Conservation (phyloP, 2,888 invertebrate species). For the Matsumyia berberina region DNA sequence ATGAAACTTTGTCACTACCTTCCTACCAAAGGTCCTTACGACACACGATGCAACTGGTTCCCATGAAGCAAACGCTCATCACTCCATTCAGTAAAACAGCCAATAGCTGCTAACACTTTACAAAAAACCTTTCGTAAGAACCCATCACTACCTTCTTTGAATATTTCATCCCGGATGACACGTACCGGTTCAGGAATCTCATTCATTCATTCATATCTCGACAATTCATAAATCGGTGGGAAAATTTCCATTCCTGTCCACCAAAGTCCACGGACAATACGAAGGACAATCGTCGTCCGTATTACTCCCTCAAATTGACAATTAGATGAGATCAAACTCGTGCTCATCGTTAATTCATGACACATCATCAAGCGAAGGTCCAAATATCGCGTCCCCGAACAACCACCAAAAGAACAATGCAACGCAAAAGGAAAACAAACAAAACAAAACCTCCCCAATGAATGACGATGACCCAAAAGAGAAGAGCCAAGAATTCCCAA, state of each 20-base stretch:
- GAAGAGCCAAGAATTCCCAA: slow-evolving; percentile 32
- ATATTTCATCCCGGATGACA: slow-evolving; percentile 34
- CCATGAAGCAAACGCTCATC: too few relatives aligned
- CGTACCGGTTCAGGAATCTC: slow-evolving; percentile 33
- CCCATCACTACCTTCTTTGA: neutral
- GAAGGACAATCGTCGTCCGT: slow-evolving; percentile 47
- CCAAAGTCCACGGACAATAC: slow-evolving; percentile 39
- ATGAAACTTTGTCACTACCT: too few relatives aligned
- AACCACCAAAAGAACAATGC: slow-evolving; percentile 44
- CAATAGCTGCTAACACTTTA: too few relatives aligned
- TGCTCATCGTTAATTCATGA: slow-evolving; percentile 75
- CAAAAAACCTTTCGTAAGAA: too few relatives aligned
- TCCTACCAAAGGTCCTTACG: too few relatives aligned
- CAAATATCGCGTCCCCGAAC: slow-evolving; percentile 42
- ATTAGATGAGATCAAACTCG: slow-evolving; percentile 73
- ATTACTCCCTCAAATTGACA: slow-evolving; percentile 72
- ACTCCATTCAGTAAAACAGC: too few relatives aligned
- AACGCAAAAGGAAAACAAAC: slow-evolving; percentile 15
- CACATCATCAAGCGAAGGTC: slow-evolving; percentile 50
- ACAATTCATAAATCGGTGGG: slow-evolving; percentile 43
- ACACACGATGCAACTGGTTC: too few relatives aligned
- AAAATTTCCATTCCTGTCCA: slow-evolving; percentile 30
- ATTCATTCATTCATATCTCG: slow-evolving; percentile 35
- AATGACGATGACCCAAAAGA: slow-evolving; percentile 46
- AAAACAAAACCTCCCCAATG: slow-evolving; percentile 6